Conservation (phyloP, 2,888 invertebrate species). For the Athrips mouffetella region DNA sequence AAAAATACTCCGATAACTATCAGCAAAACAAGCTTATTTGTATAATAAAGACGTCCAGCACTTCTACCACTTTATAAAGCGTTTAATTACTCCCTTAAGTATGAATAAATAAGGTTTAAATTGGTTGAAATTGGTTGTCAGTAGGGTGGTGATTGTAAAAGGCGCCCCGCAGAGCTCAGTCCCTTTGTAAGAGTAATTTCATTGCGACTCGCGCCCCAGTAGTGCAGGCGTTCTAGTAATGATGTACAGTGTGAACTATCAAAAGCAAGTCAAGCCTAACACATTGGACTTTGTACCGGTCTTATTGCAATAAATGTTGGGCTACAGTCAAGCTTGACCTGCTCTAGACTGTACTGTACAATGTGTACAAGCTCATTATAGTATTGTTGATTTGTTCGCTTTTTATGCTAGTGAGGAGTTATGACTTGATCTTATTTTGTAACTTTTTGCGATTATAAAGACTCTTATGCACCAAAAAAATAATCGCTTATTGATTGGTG, state of each 20-base stretch:
- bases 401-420: neutral
- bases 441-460: too few relatives aligned
- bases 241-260: too few relatives aligned
- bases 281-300: too few relatives aligned
- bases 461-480: too few relatives aligned
- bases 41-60: slow-evolving; percentile 37
- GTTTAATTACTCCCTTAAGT: slow-evolving; percentile 15
- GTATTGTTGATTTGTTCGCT: neutral
- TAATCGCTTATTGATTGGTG: too few relatives aligned
- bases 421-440: neutral
- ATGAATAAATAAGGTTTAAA: neutral
- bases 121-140: slow-evolving; percentile 7
- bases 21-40: slow-evolving; percentile 39
- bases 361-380: slow-evolving; percentile 1
- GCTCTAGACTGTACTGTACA: too few relatives aligned
- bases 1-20: slow-evolving; percentile 49
- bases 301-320: too few relatives aligned
- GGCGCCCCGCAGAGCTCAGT: slow-evolving; percentile 52
- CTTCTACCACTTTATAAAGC: slow-evolving; percentile 17
- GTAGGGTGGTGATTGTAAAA: slow-evolving; percentile 33
- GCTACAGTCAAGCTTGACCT: too few relatives aligned
- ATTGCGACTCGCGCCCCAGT: slow-evolving; percentile 41
- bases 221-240: slow-evolving; percentile 17
- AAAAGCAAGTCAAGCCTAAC: too few relatives aligned
- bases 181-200: slow-evolving; percentile 55